Evolutionary conservation across 2,888 invertebrate genomes (phyloP).

Genomic region (Dichetophora obliterata): DNA sequence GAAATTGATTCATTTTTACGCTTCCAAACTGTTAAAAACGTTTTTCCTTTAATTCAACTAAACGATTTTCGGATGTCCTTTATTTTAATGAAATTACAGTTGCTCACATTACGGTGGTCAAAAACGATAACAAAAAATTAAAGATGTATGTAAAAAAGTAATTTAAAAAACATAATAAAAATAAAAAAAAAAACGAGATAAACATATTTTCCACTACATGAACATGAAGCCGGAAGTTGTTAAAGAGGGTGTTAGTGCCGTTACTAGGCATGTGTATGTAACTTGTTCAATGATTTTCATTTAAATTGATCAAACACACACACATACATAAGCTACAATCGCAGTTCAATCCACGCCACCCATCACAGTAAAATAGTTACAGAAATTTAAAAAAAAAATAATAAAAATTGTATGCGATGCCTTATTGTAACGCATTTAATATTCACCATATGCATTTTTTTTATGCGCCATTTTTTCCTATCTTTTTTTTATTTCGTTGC

Average conservation of each 20-base stretch:
- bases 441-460: constrained; percentile 30
- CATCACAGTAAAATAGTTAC: neutral
- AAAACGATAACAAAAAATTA: neutral
- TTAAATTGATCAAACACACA: constrained; percentile 14
- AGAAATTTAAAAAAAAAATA: neutral
- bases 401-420: constrained; percentile 9
- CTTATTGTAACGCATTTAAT: constrained; percentile 34
- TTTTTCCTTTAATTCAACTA: neutral
- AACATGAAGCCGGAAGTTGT: constrained; percentile 14
- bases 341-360: neutral
- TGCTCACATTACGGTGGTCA: neutral
- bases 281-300: constrained; percentile 28
- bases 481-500: neutral
- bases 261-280: neutral
- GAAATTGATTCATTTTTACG: neutral
- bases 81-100: constrained; percentile 26
- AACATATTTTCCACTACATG: constrained; percentile 23
- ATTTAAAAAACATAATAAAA: neutral
- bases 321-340: neutral
- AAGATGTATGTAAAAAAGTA: neutral
- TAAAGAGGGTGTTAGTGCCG: neutral
- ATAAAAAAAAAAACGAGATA: neutral
- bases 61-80: constrained; percentile 26
- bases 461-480: neutral
- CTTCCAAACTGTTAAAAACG: neutral